phyloP scores from a whole-genome alignment of 92 coral and sea anemone genomes.

The Palythoa caribaeorum region DNA sequence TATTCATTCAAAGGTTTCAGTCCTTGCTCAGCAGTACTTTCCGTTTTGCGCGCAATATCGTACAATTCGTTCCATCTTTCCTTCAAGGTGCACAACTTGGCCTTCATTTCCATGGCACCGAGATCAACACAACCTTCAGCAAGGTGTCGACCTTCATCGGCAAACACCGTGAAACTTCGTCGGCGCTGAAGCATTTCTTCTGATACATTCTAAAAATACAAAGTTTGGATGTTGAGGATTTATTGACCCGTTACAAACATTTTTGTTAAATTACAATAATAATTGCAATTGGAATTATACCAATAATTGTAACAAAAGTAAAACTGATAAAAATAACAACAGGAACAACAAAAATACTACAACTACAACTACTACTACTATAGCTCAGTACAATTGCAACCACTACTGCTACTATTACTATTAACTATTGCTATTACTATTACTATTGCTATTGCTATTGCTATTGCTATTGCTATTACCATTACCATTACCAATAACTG shows the following conservation, averaged over 20 bases:
- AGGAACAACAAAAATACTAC: too few relatives aligned
- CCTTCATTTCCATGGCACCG: constrained; percentile 93
- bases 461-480: too few relatives aligned
- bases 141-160: constrained; percentile 90
- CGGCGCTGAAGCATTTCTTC: constrained; percentile 88
- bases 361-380: too few relatives aligned
- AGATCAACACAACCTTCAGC: constrained; percentile 90
- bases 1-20: constrained; percentile 91
- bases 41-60: constrained; percentile 85
- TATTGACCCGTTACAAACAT: too few relatives aligned
- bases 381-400: too few relatives aligned
- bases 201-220: constrained; percentile 77
- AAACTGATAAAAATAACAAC: too few relatives aligned
- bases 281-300: background rate
- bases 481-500: too few relatives aligned
- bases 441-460: too few relatives aligned
- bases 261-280: background rate
- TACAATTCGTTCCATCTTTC: constrained; percentile 96
- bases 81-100: constrained; percentile 84
- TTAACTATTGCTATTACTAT: too few relatives aligned
- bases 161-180: constrained; percentile 84
- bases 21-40: constrained; percentile 83
- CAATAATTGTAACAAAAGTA: background rate
- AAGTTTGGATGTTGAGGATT: background rate
- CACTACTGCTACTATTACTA: too few relatives aligned